Evolutionary conservation across 64 coral and sea anemone genomes (phyloP).

Genomic region (Stichodactyla helianthus): DNA sequence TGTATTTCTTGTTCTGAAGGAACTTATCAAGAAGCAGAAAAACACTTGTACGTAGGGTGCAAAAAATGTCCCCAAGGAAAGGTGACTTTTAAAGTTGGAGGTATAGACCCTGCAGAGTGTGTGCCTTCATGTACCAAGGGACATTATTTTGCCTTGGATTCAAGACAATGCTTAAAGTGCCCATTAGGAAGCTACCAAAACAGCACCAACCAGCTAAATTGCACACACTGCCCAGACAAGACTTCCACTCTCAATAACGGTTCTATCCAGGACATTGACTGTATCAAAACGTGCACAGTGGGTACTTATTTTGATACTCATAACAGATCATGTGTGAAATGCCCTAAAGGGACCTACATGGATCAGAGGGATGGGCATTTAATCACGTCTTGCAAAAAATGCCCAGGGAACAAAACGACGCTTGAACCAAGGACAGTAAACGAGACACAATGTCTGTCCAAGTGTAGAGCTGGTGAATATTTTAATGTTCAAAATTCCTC

Average conservation of each 20-base stretch:
- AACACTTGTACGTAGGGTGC: neutral
- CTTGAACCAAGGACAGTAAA: neutral
- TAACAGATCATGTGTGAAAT: neutral
- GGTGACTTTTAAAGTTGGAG: neutral
- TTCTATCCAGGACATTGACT: neutral
- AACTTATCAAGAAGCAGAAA: neutral
- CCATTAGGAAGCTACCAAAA: constrained; percentile 17
- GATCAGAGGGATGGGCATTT: neutral
- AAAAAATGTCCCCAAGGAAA: neutral
- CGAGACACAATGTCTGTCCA: neutral
- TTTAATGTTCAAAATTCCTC: neutral
- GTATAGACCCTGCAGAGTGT: neutral
- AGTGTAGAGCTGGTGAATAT: neutral
- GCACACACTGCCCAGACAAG: neutral
- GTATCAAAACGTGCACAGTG: neutral
- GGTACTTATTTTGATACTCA: neutral
- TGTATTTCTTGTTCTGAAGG: neutral
- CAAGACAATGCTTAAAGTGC: neutral
- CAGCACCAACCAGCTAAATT: constrained; percentile 10
- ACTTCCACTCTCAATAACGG: neutral
- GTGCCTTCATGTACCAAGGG: neutral
- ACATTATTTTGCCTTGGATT: neutral
- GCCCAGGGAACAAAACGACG: neutral
- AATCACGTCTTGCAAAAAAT: neutral
- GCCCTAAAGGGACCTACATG: constrained; percentile 6